Conservation (phyloP, 2,888 invertebrate species). For the Chouioia cunea region DNA sequence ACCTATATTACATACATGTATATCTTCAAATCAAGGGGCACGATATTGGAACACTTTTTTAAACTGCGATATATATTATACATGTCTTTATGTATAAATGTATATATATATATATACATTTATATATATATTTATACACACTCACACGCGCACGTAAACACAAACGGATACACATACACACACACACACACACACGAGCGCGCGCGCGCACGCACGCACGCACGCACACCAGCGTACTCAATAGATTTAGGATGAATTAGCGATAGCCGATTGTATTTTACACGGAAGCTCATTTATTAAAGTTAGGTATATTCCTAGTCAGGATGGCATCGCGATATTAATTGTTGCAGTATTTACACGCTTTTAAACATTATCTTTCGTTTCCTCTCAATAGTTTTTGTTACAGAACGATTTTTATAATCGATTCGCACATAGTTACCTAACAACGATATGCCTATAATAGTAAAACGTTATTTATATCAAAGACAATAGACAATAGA, state of each 20-base stretch:
- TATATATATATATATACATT: too few relatives aligned
- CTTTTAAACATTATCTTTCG: conserved; percentile 54
- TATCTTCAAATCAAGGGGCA: too few relatives aligned
- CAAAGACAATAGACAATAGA: conserved; percentile 65
- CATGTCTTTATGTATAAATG: too few relatives aligned
- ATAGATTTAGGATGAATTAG: conserved; percentile 40
- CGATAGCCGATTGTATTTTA: conserved; percentile 40
- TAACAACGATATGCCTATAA: conserved; percentile 66
- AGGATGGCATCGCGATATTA: conserved; percentile 65
- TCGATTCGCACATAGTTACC: conserved; percentile 56
- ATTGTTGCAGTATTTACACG: conserved; percentile 67
- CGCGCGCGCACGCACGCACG: too few relatives aligned
- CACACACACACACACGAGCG: too few relatives aligned
- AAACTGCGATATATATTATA: too few relatives aligned
- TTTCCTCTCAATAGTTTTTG: conserved; percentile 52
- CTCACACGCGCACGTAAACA: too few relatives aligned
- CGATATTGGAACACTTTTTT: too few relatives aligned
- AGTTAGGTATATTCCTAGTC: conserved; percentile 62
- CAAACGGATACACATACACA: too few relatives aligned
- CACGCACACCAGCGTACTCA: too few relatives aligned
- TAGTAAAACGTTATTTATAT: conserved; percentile 59
- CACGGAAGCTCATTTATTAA: conserved; percentile 33
- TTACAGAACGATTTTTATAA: conserved; percentile 53
- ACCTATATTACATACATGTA: too few relatives aligned
- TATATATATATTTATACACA: too few relatives aligned